Base-by-base conservation (phyloP, 2,888 invertebrate genomes). In the Plebejus argus region DNA sequence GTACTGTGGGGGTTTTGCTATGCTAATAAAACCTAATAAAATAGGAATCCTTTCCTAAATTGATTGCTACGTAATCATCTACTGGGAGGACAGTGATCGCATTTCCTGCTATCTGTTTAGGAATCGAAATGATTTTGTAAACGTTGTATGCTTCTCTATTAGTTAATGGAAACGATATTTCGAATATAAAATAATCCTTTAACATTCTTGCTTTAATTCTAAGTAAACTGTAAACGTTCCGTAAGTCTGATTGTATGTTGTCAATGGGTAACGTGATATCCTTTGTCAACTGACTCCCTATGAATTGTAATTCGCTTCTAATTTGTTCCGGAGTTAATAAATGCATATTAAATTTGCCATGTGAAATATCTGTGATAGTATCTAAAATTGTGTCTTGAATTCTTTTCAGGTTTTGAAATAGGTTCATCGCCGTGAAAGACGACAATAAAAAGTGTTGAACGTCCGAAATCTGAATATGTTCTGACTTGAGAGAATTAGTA, bases 91-190 rank as follows among this genome's bases (percentile, higher is more conserved):
- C 6, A 6, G 45, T 45, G 6, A 28, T 28, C 56, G 56, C 56
- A 56, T 56, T 56, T 56, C 56, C 56, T 56, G 56, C 56, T 56
- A 56, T 56, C n/a, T 56, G 58, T 8, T 61, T 61, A 23, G 58
- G 58, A 61, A 61, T 61, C 58, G 58, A 61, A 61, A 61, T 61
- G 6, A 61, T 61, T 61, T 61, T 61, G 58, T 56, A 61, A 23
- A 23, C 58, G 10, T 20, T 61, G 56, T 56, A 56, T 56, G 56
- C n/a, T 56, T 56, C 56, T 56, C 56, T 56, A n/a, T 56, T 56
- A 56, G 56, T 56, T n/a, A 56, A 56, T 56, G 56, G 18, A 56
- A 56, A 56, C 56, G 56, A 18, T 56, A 56, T 56, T 56, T 56
- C 56, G 56, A 56, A 56, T 56, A 56, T 56, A 56, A 56, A 56